Percentiles rank a stretch among this genome's conserved stretches.
Conservation (phyloP, 1,140 invertebrate genomes). For the Ladona fulva region DNA sequence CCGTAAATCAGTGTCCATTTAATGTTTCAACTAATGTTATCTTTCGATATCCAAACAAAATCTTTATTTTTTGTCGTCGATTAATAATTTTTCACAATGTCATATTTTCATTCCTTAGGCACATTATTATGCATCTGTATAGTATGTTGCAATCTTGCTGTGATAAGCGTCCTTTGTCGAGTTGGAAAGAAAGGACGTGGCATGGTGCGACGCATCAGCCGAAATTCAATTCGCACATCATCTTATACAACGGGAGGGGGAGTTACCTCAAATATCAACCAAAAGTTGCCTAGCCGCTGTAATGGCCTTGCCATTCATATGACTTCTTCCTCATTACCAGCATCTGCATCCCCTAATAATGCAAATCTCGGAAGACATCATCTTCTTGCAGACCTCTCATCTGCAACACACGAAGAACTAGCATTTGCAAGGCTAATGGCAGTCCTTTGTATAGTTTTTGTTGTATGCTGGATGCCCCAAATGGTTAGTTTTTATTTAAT, state of each 20-base stretch:
- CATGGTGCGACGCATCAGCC: slow-evolving; percentile 42
- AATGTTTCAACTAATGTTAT: too few relatives aligned
- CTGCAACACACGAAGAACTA: slow-evolving; percentile 63
- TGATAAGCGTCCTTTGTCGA: slow-evolving; percentile 63
- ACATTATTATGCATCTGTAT: slow-evolving; percentile 61
- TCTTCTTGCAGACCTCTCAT: not conserved
- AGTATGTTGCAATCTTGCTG: slow-evolving; percentile 69
- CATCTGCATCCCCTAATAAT: not conserved
- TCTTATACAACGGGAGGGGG: slow-evolving; percentile 20
- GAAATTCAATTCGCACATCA: slow-evolving; percentile 34
- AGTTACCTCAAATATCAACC: not conserved
- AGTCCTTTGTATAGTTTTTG: slow-evolving; percentile 67
- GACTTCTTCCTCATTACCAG: not conserved
- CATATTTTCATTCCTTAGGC: slow-evolving; percentile 41
- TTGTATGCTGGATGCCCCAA: slow-evolving; percentile 78
- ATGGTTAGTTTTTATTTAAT: slow-evolving; percentile 54
- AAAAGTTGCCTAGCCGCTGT: not conserved
- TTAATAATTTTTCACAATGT: too few relatives aligned
- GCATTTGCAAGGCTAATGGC: slow-evolving; percentile 77
- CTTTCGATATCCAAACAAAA: too few relatives aligned
- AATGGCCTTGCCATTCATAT: not conserved
- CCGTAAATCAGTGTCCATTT: too few relatives aligned
- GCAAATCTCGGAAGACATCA: not conserved
- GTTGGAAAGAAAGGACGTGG: slow-evolving; percentile 42
- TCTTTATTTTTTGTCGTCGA: too few relatives aligned